Base-by-base conservation (phyloP, 2,888 invertebrate species). In the Nemurella pictetii region DNA sequence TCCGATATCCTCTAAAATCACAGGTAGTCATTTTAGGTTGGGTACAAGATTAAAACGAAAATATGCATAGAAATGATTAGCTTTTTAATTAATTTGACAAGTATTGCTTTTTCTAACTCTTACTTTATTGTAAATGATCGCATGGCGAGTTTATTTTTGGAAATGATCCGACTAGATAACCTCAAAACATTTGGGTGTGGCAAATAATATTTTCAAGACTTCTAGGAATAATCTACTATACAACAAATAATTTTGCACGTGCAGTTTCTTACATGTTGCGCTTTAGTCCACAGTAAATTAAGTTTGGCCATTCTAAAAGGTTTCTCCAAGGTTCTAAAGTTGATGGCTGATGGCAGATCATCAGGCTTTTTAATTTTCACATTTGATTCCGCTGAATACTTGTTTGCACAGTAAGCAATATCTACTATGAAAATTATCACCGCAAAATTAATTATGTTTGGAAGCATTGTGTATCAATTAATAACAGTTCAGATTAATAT, bases 261-360 rank as follows among this genome's bases (percentile, higher is more conserved):
- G 26, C 12, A 15, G 28, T 3, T 3, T 28, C 92, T 91, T 92
- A 97, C 97, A 90, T 95, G 94, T 90, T 95, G 95, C 15, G 98
- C 98, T 92, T 98, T 98, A 2, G 94, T 91, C 98, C 98, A 98
- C 29, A 98, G 91, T 85, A 96, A 90, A 91, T 98, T 98, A 36
- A 98, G 90, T 91, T 98, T 98, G 35, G 96, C 94, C 95, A 98
- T 97, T 87, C 97, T 93, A 91, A 96, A 98, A 3, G 97, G 98
- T 88, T 95, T 95, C 87, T 96, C 95, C 80, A 97, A 90, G 85
- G 93, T 94, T 88, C 95, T 93, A 87, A 96, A 93, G 85, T 94
- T 92, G 0, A 93, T 91, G 85, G 90, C 90, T 87, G 87, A 26
- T 55, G n/a, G 27, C 5, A 27, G 36, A 28, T 89, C 88, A 29